phyloP scores from a whole-genome alignment of 2,113 vertebrate species.

The Saguinus imperator region DNA sequence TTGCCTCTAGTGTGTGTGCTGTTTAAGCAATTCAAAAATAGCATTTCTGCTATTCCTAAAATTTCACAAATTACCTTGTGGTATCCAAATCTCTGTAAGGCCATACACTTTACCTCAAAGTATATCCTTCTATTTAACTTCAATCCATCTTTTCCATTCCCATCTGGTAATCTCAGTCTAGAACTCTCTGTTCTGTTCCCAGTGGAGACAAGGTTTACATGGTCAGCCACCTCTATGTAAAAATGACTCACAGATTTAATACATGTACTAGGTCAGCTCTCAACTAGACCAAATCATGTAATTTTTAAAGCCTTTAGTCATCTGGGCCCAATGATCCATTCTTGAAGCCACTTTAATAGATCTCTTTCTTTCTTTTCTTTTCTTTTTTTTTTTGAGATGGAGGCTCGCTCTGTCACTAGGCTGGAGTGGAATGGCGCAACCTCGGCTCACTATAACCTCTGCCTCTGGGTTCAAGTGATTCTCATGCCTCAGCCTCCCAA shows the following conservation, averaged over 20 bases:
- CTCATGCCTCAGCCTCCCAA: too few species aligned
- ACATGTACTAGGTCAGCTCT: neutral
- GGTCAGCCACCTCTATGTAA: neutral
- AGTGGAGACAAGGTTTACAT: neutral
- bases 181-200: neutral
- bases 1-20: neutral
- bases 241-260: neutral
- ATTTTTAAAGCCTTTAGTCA: neutral
- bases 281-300: neutral
- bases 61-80: neutral
- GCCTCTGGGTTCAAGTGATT: too few species aligned
- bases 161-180: neutral
- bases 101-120: neutral
- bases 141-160: conserved; percentile 1
- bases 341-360: neutral
- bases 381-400: too few species aligned
- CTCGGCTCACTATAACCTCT: too few species aligned
- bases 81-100: neutral
- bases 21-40: conserved; percentile 6
- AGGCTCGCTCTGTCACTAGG: too few species aligned
- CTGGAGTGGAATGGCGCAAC: too few species aligned
- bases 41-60: conserved; percentile 8
- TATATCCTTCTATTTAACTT: neutral
- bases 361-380: neutral
- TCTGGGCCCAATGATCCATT: neutral